Percentiles rank a stretch among this genome's conserved stretches.
These are phyloP conservation scores for Herpailurus yagouaroundi DNA, from an alignment of 2,113 vertebrate genomes.

Conservation along the genomic window DNA sequence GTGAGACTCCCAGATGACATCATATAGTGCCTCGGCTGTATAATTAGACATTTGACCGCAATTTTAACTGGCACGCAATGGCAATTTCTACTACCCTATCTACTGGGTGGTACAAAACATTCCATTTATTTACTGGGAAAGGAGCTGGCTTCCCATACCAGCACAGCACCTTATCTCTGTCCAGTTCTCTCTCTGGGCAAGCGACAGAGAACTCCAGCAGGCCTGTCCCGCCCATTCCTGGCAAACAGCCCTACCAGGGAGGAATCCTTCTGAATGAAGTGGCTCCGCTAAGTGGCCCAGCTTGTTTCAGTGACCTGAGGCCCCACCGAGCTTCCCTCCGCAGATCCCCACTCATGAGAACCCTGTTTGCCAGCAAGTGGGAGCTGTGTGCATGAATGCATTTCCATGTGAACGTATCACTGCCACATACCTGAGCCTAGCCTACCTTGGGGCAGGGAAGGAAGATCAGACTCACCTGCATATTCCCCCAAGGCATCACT, in stretches of 20 bases:
- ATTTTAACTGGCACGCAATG: neutral
- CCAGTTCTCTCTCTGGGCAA: neutral
- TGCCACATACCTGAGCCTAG: no score
- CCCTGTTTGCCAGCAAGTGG: neutral
- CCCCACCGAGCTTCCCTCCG: neutral
- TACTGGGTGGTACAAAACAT: neutral
- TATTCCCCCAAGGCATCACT: neutral
- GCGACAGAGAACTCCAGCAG: neutral
- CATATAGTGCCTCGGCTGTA: neutral
- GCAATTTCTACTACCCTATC: neutral
- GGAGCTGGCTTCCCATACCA: neutral
- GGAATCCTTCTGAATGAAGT: neutral
- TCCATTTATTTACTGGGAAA: neutral
- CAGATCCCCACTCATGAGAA: neutral
- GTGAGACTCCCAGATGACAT: neutral
- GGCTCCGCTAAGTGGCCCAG: neutral
- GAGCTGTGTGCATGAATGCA: neutral
- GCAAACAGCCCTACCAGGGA: neutral
- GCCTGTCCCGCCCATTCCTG: neutral
- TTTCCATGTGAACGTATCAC: neutral
- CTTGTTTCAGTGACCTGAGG: neutral
- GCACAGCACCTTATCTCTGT: neutral
- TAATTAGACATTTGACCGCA: neutral
- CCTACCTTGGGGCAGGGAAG: neutral
- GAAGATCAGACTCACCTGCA: neutral